Evolutionary conservation across 2,113 vertebrate species (phyloP).

Genomic region (Mystacornis crossleyi): DNA sequence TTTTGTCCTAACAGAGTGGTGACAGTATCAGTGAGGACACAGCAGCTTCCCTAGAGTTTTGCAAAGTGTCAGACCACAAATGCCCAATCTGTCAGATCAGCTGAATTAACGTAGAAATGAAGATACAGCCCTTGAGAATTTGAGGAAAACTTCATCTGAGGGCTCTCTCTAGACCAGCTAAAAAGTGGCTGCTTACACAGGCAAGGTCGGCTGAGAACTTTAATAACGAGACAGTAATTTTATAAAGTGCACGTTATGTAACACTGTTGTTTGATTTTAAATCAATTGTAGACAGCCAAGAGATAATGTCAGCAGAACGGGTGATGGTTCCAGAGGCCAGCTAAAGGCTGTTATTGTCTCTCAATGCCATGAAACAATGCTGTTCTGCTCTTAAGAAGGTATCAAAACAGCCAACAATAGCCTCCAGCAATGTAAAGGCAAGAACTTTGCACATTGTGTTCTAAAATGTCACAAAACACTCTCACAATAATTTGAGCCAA

Average conservation of each 20-base stretch:
- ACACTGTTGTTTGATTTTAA: slow-evolving; percentile 1
- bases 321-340: slow-evolving; percentile 9
- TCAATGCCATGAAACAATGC: background rate
- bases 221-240: background rate
- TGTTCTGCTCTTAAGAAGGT: background rate
- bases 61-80: background rate
- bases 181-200: background rate
- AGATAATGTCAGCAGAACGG: slow-evolving; percentile 22
- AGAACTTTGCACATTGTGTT: background rate
- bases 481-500: background rate
- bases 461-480: background rate
- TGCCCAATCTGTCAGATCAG: background rate
- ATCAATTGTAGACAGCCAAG: background rate
- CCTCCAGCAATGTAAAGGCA: background rate
- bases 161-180: background rate
- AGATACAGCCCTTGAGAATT: background rate
- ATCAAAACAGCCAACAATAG: background rate
- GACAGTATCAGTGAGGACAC: background rate
- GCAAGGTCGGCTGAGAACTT: background rate
- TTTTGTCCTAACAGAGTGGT: background rate
- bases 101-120: background rate
- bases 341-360: background rate
- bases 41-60: background rate
- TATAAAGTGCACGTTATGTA: background rate
- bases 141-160: background rate